Percentiles rank a stretch among this genome's conserved stretches.
Evolutionary conservation across 2,797 vertebrate genomes (phyloP).

Genomic region (Holocentrus rufus): DNA sequence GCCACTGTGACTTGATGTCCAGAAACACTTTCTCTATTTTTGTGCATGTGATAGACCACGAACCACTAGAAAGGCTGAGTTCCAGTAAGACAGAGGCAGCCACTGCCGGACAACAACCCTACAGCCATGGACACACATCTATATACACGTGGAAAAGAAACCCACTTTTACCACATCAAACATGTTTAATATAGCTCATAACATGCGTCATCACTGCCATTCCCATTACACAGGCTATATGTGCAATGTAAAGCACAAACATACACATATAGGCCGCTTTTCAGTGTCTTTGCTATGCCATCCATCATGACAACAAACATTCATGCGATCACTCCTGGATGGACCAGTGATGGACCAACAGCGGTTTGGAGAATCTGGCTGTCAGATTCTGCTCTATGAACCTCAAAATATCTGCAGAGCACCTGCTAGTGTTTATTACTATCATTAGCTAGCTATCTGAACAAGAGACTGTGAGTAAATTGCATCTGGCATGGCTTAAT

Average conservation of each 20-base stretch:
- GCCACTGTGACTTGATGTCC: not conserved
- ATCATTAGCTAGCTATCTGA: slow-evolving; percentile 69
- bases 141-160: slow-evolving; percentile 31
- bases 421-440: slow-evolving; percentile 75
- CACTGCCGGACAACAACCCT: slow-evolving; percentile 27
- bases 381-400: slow-evolving; percentile 41
- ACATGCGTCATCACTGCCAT: slow-evolving; percentile 45
- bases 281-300: slow-evolving; percentile 12
- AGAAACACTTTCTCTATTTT: not conserved
- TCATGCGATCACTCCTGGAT: too few species aligned
- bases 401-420: slow-evolving; percentile 53
- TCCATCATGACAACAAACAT: not conserved
- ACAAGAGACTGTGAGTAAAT: slow-evolving; percentile 51
- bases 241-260: slow-evolving; percentile 32
- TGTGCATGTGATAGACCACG: slow-evolving; percentile 20
- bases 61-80: slow-evolving; percentile 40
- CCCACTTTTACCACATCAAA: slow-evolving; percentile 68
- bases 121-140: slow-evolving; percentile 8
- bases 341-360: slow-evolving; percentile 15
- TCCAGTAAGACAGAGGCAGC: slow-evolving; percentile 61
- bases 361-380: slow-evolving; percentile 27
- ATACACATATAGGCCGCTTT: slow-evolving; percentile 10
- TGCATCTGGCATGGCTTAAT: slow-evolving; percentile 75
- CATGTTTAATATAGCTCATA: slow-evolving; percentile 48
- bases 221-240: slow-evolving; percentile 29